Percentiles rank a stretch among this genome's conserved stretches.
These are phyloP conservation scores for Hipposideros armiger DNA, from an alignment of 2,113 vertebrate genomes.

Conservation along the genomic window DNA sequence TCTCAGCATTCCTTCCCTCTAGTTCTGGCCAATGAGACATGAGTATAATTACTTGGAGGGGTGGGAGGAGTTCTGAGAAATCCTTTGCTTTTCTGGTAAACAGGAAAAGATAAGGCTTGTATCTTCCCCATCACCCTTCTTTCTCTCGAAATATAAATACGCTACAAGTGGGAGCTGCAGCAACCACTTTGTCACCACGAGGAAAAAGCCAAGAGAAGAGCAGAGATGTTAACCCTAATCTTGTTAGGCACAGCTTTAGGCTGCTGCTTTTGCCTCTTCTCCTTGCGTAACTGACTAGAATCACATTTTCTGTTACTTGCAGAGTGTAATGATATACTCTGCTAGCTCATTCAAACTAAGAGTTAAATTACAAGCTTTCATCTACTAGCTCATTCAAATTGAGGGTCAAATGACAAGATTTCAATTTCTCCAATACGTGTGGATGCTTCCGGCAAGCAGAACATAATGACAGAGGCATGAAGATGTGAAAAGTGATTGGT, in stretches of 20 bases:
- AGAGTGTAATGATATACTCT: neutral
- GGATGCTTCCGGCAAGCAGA: slow-evolving; percentile 8
- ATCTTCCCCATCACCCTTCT: neutral
- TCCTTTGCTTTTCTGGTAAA: neutral
- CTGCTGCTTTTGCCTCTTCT: neutral
- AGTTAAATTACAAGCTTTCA: slow-evolving; percentile 30
- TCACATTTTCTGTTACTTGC: neutral
- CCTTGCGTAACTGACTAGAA: neutral
- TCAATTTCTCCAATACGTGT: slow-evolving; percentile 23
- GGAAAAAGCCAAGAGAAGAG: neutral
- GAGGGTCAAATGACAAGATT: slow-evolving; percentile 34
- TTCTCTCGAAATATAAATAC: neutral
- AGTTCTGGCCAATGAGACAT: neutral
- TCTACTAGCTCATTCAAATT: neutral
- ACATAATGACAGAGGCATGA: neutral
- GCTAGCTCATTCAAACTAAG: slow-evolving; percentile 22
- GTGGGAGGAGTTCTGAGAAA: neutral
- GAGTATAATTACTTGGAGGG: neutral
- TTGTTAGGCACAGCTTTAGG: neutral
- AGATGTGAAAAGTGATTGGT: neutral
- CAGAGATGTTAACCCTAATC: neutral
- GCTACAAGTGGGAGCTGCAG: neutral
- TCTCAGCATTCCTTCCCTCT: neutral
- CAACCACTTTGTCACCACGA: neutral
- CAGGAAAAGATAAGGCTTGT: neutral